These are phyloP conservation scores for Agriotes lineatus DNA, from an alignment of 2,888 invertebrate species.

Conservation along the genomic window DNA sequence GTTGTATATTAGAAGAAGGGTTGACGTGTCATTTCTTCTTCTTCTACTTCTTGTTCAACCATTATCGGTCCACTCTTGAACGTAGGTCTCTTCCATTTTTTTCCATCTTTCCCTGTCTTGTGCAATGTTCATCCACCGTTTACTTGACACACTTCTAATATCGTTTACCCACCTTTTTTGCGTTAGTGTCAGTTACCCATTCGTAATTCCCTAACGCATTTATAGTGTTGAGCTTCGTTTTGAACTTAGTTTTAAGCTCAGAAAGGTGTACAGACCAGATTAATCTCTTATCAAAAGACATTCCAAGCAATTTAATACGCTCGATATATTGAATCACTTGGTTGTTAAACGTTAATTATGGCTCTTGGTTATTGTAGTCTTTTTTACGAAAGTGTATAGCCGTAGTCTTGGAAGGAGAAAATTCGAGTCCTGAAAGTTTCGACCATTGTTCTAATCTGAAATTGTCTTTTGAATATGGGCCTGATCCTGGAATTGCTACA, in stretches of 20 bases:
- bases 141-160: too few species aligned
- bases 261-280: background rate
- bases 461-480: too few species aligned
- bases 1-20: too few species aligned
- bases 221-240: background rate
- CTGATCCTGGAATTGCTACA: too few species aligned
- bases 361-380: background rate
- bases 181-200: background rate
- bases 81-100: too few species aligned
- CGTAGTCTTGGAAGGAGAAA: background rate
- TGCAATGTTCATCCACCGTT: too few species aligned
- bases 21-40: too few species aligned
- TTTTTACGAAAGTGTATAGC: background rate
- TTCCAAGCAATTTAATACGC: background rate
- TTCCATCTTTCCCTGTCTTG: too few species aligned
- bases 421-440: background rate
- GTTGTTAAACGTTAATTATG: background rate
- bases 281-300: background rate
- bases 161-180: too few species aligned
- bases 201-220: background rate
- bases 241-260: background rate
- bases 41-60: too few species aligned
- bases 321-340: background rate
- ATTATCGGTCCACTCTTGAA: too few species aligned
- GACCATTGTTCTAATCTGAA: background rate